Base-by-base conservation (phyloP, 2,797 vertebrate species). In the Mus spretus region DNA sequence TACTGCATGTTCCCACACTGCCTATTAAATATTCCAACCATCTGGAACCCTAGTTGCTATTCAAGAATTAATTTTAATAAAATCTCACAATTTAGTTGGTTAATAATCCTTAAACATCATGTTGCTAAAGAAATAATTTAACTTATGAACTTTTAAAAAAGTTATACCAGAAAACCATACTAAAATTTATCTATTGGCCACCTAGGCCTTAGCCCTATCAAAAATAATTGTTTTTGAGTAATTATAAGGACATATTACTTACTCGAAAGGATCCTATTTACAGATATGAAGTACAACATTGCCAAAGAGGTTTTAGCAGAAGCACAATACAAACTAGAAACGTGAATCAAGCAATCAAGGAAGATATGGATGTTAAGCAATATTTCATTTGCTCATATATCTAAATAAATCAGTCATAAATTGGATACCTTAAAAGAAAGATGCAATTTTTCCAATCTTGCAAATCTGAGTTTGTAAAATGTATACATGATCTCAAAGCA, bases 101-200 rank as follows among this genome's bases (percentile, higher is more conserved):
- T 97, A 95, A 97, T 97, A 97, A 97, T 87, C 57, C 87, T 92
- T 96, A 89, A 95, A 61, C 10, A 80, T 24, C 34, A n/a, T 84
- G 40, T 31, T 94, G 28, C 89, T 90, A 11, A 92, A 96, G 47
- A 97, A 94, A 90, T 67, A 80, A 84, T 89, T 94, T 92, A 9
- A 83, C 81, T 50, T 15, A 19, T 5, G 28, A 96, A 90, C 57
- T 13, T n/a, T 84, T 91, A 70, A 5, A 40, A 84, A 20, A 24
- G 20, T 34, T 31, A 53, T 70, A 88, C 34, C 94, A 93, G 26
- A 59, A 86, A 59, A 0, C 40, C 8, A 72, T 75, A 84, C 19
- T 65, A 93, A 91, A 94, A 90, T 88, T 63, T 83, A 92, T 53
- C 22, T 34, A 26, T 89, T 89, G 11, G 11, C 28, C 22, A 59